Base-by-base conservation (phyloP, 2,113 vertebrate species). In the Beaufortia kweichowensis region DNA sequence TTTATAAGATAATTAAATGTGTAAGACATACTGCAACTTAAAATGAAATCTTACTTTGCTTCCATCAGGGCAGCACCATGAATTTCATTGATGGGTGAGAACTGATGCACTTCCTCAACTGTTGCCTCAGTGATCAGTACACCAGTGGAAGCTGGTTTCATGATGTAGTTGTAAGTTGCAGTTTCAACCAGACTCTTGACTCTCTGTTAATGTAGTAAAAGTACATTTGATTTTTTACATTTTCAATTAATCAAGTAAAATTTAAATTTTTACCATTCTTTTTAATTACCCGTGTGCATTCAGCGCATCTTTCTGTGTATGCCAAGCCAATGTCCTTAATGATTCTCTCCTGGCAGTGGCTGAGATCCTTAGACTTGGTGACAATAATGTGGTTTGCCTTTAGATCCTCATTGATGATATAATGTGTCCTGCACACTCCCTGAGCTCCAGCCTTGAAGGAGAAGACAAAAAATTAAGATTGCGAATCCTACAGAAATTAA, bases 401-500 rank as follows among this genome's bases (percentile, higher is more conserved):
- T 43, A 21, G 84, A 31, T 94, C 90, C 76, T 95, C 93, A 82
- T 84, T 91, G 83, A 94, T 87, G 77, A 91, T 41, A 1, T 94
- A 95, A 62, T 89, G 87, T 0, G 93, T 93, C 28, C 92, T 92
- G 89, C 95, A 97, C 61, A 94, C 85, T 56, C 95, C 95, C 81
- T 92, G 92, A 85, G 89, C 85, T 83, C 94, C 93, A 56, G 84
- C 87, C 95, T 96, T 64, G 1, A 23, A 63, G 39, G 4, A 56
- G 0, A 11, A 41, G 76, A 21, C 33, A 24, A 83, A 17, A n/a
- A 70, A 11, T 1, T 72, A 1, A 60, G 8, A 64, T 41, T 4
- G n/a, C 10, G 72, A 5, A 29, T 56, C 59, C 76, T 71, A 46
- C n/a, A n/a, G n/a, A 75, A 7, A 3, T 39, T n/a, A n/a, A n/a